Conservation (phyloP, 2,113 vertebrate genomes). For the Takifugu bimaculatus region DNA sequence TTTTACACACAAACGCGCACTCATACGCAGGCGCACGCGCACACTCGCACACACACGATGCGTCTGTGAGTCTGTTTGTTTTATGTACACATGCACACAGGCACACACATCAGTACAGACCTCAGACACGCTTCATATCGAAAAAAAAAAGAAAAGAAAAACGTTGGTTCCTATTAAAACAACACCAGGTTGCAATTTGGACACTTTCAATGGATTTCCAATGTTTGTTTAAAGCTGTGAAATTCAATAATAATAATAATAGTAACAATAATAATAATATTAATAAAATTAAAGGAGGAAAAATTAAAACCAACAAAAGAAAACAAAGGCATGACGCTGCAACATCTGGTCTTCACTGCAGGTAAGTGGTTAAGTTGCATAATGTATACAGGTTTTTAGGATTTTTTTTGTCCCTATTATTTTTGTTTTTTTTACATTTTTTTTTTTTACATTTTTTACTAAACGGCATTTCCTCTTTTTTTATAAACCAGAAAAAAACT, state of each 20-base stretch:
- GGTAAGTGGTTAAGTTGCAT: conserved; percentile 89
- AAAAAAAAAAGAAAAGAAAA: conserved; percentile 53
- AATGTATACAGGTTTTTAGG: conserved; percentile 84
- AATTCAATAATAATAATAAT: conserved; percentile 54
- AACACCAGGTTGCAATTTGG: conserved; percentile 86
- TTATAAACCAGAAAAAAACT: conserved; percentile 88
- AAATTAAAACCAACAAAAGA: conserved; percentile 27
- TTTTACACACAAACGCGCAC: conserved; percentile 65
- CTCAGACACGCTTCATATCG: conserved; percentile 73
- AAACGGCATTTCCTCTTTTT: conserved; percentile 82
- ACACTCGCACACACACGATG: conserved; percentile 51
- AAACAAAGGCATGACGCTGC: conserved; percentile 83
- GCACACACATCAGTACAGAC: conserved; percentile 64
- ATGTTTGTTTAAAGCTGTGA: conserved; percentile 85
- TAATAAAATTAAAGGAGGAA: conserved; percentile 31
- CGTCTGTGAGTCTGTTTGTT: conserved; percentile 67
- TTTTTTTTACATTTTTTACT: conserved; percentile 74
- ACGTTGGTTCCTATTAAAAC: conserved; percentile 83
- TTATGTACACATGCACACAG: conserved; percentile 69
- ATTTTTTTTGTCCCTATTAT: conserved; percentile 70
- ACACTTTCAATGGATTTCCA: conserved; percentile 81
- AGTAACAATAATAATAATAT: conserved; percentile 18
- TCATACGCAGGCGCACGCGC: conserved; percentile 22
- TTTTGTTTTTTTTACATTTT: conserved; percentile 77
- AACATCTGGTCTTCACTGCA: conserved; percentile 80